Percentiles rank a stretch among this genome's conserved stretches.
phyloP scores from a whole-genome alignment of 2,797 vertebrate genomes.

The Rhinichthys osculus region DNA sequence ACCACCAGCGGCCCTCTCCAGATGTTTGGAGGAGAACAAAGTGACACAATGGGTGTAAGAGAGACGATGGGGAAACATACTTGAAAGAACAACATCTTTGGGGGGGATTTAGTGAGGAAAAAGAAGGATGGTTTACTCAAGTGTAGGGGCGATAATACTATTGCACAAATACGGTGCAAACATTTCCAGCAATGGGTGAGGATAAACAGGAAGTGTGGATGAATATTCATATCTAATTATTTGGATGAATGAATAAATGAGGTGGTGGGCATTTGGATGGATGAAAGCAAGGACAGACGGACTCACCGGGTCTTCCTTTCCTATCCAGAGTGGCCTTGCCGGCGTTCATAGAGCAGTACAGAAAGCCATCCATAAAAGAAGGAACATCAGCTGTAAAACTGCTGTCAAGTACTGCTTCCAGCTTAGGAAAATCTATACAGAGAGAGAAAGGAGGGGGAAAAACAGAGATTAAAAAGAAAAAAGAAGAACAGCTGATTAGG shows the following conservation, averaged over 20 bases:
- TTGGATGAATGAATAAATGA: conserved; percentile 24
- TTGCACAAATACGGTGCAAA: conserved; percentile 17
- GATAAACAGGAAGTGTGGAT: conserved; percentile 35
- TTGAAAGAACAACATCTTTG: conserved; percentile 60
- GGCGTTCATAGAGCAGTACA: conserved; percentile 83
- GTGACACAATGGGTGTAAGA: conserved; percentile 60
- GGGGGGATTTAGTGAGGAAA: conserved; percentile 21
- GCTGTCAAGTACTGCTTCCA: conserved; percentile 79
- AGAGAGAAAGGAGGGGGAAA: conserved; percentile 39
- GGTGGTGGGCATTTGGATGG: background rate
- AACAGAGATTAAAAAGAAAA: conserved; percentile 42
- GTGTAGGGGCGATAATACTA: background rate
- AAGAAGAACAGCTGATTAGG: conserved; percentile 47
- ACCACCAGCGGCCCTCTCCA: conserved; percentile 79
- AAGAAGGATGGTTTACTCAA: background rate
- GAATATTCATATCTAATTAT: conserved; percentile 46
- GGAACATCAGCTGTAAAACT: conserved; percentile 74
- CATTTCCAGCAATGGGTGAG: conserved; percentile 37
- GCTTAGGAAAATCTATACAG: conserved; percentile 85
- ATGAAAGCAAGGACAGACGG: background rate
- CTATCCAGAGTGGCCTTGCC: conserved; percentile 82
- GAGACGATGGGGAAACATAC: conserved; percentile 60
- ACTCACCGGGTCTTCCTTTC: conserved; percentile 88
- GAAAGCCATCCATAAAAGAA: conserved; percentile 90
- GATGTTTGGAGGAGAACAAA: conserved; percentile 70